Conservation (phyloP, 2,797 vertebrate genomes). For the Chrosomus eos region DNA sequence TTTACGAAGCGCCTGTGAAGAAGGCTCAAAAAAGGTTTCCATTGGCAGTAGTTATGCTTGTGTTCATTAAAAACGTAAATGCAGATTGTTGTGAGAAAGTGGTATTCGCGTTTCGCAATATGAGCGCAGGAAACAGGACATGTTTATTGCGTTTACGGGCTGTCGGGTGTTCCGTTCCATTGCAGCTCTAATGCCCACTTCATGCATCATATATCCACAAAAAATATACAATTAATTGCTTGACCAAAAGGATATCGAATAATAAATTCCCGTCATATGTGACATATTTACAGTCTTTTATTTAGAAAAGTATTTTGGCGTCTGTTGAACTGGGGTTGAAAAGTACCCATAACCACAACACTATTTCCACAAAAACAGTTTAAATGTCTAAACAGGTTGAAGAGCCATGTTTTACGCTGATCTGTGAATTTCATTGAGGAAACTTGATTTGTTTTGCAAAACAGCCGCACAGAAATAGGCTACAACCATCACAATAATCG, state of each 20-base stretch:
- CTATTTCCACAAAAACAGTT: conserved; percentile 45
- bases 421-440: not conserved
- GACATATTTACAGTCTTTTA: conserved; percentile 47
- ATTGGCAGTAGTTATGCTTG: not conserved
- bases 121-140: not conserved
- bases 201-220: not conserved
- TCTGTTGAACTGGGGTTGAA: conserved; percentile 45
- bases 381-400: not conserved
- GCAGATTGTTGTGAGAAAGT: not conserved
- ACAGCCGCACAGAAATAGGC: not conserved
- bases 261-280: conserved; percentile 16
- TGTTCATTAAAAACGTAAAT: not conserved
- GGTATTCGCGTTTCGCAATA: not conserved
- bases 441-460: not conserved
- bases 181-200: not conserved
- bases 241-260: not conserved
- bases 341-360: conserved; percentile 54
- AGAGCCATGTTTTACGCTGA: conserved; percentile 1
- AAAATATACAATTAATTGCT: not conserved
- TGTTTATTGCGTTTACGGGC: not conserved
- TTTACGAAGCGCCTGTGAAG: not conserved
- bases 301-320: conserved; percentile 58
- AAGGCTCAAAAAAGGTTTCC: not conserved
- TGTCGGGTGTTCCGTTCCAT: not conserved
- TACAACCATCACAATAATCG: not conserved